A percentile compares a stretch with the other conserved stretches of the same genome.
These are phyloP conservation scores for Andrena bucephala DNA, from an alignment of 2,888 invertebrate species.

Conservation along the genomic window DNA sequence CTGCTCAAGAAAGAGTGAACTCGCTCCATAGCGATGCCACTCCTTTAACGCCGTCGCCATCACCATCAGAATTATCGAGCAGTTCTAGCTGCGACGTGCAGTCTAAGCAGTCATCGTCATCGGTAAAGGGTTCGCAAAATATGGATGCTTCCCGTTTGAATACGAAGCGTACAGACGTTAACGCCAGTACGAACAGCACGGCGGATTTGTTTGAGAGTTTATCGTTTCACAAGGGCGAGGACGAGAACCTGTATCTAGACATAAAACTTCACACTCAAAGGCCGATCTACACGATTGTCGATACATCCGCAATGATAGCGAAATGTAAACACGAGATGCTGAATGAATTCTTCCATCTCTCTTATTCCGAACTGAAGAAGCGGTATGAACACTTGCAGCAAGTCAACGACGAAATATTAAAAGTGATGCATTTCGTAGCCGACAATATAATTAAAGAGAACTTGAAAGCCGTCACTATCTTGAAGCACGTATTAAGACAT, in stretches of 20 bases:
- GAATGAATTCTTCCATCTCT: slow-evolving; percentile 58
- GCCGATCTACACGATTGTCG: slow-evolving; percentile 28
- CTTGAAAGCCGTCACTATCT: slow-evolving; percentile 54
- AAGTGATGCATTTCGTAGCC: slow-evolving; percentile 54
- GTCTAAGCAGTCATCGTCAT: slow-evolving; percentile 30
- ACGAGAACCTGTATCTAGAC: slow-evolving; percentile 60
- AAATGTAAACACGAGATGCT: slow-evolving; percentile 66
- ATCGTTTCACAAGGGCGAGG: slow-evolving; percentile 50
- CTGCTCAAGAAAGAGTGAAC: slow-evolving; percentile 17
- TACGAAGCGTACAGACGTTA: not conserved
- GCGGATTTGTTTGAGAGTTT: slow-evolving; percentile 44
- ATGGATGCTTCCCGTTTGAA: not conserved
- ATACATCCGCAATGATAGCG: slow-evolving; percentile 41
- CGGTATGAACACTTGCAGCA: slow-evolving; percentile 70
- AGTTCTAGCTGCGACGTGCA: slow-evolving; percentile 64
- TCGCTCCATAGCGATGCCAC: slow-evolving; percentile 42
- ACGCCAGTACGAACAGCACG: not conserved
- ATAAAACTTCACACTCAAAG: slow-evolving; percentile 33
- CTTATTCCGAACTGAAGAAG: slow-evolving; percentile 56
- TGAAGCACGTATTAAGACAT: slow-evolving; percentile 58
- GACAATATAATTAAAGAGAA: slow-evolving; percentile 61
- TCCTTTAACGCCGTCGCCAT: slow-evolving; percentile 60
- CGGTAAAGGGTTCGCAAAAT: slow-evolving; percentile 15
- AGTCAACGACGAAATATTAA: slow-evolving; percentile 63
- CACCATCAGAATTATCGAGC: slow-evolving; percentile 66